A percentile compares a stretch with the other conserved stretches of the same genome.
Conservation (phyloP, 2,888 invertebrate genomes). For the Megalurothrips usitatus region DNA sequence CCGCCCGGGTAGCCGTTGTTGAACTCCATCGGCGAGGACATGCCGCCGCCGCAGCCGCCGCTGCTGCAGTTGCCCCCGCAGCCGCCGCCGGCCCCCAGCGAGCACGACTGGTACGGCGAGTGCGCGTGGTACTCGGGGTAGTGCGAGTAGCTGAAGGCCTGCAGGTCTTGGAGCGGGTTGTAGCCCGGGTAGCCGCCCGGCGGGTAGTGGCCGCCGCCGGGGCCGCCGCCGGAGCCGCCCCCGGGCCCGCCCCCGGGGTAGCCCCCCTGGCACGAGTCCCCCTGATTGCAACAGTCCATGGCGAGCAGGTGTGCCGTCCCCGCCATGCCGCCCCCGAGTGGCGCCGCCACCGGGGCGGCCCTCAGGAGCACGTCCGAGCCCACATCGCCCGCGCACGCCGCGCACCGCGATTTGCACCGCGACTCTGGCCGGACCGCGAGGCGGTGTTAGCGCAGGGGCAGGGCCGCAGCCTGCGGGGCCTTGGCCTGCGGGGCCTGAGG, state of each 20-base stretch:
- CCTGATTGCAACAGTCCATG: conserved; percentile 13
- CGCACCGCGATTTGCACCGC: neutral
- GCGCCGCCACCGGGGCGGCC: neutral
- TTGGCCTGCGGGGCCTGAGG: neutral
- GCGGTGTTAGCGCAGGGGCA: too few species aligned
- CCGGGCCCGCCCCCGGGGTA: conserved; percentile 8
- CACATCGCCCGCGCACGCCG: neutral
- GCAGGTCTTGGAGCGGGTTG: conserved; percentile 20
- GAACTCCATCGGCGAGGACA: neutral
- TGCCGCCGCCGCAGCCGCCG: neutral
- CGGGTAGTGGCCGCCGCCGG: neutral
- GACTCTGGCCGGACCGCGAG: too few species aligned
- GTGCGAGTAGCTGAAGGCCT: conserved; percentile 22
- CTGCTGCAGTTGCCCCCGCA: neutral
- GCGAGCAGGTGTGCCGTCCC: conserved; percentile 5
- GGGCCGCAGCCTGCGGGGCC: too few species aligned
- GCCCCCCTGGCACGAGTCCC: neutral
- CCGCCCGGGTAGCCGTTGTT: neutral
- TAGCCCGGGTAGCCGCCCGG: conserved; percentile 4
- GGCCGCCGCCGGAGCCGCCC: neutral
- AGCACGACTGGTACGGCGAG: conserved; percentile 21
- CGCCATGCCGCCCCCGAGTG: neutral
- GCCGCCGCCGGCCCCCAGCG: neutral
- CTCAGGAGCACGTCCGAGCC: neutral
- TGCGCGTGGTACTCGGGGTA: conserved; percentile 18